Evolutionary conservation across 2,797 vertebrate species (phyloP).

Genomic region (Vespertilio murinus): DNA sequence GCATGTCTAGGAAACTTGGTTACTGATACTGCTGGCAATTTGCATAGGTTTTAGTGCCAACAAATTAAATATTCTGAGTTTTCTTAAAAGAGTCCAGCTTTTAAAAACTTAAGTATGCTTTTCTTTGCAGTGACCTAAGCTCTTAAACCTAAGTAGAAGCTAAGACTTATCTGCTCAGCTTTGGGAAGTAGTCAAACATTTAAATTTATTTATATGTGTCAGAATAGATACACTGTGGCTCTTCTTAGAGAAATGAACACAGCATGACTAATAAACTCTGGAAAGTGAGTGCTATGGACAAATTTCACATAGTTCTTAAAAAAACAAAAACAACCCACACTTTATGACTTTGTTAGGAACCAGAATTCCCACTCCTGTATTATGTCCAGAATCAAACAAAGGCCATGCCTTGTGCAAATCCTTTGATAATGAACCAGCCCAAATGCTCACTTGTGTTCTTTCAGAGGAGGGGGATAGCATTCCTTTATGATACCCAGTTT

Average conservation of each 20-base stretch:
- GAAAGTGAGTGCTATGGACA: conserved; percentile 1
- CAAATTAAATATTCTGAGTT: conserved; percentile 62
- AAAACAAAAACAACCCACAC: neutral
- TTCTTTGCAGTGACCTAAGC: conserved; percentile 17
- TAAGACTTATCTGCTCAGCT: neutral
- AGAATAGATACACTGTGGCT: neutral
- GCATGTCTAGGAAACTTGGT: conserved; percentile 82
- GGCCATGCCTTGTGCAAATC: neutral
- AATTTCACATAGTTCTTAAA: neutral
- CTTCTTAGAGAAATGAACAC: neutral
- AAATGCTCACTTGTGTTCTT: neutral
- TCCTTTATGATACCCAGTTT: conserved; percentile 66
- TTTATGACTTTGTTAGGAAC: conserved; percentile 13
- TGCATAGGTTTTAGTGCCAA: conserved; percentile 65
- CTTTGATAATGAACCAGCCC: conserved; percentile 37
- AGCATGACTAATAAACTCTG: neutral
- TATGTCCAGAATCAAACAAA: conserved; percentile 20
- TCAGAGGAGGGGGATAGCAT: conserved; percentile 59
- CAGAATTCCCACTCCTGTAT: neutral
- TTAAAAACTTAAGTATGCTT: conserved; percentile 32
- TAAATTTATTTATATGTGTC: neutral
- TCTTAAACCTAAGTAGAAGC: neutral
- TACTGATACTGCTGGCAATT: conserved; percentile 78
- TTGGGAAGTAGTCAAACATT: neutral
- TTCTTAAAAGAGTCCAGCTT: conserved; percentile 63